Base-by-base conservation (phyloP, 2,113 vertebrate species). In the Fulmarus glacialis region DNA sequence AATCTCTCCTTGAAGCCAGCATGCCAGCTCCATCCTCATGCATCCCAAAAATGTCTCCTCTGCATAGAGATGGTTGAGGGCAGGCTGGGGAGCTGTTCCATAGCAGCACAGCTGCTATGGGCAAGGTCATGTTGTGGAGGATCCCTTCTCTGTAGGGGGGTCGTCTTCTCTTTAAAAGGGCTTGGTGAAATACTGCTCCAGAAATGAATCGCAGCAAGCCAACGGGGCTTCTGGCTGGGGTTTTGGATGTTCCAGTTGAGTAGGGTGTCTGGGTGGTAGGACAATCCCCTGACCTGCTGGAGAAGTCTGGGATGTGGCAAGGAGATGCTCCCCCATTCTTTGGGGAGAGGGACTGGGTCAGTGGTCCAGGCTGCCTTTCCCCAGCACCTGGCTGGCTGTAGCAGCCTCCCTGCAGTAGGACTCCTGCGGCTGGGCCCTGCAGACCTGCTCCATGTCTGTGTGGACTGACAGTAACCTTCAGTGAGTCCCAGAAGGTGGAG, bases 401-500 rank as follows among this genome's bases (percentile, higher is more conserved):
- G 38, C 45, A 77, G 23, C 40, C 52, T n/a, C 70, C 15, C 12
- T 6, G 34, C 15, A 8, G 48, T 2, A 11, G 26, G 6, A 3
- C 16, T 30, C 19, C 5, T 11, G 22, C 19, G 38, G 21, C n/a
- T 36, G 63, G 32, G 64, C 12, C 40, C 45, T 59, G 14, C 24
- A 11, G 40, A 19, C 29, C 47, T 29, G 16, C 20, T 27, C 27
- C 0, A 0, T 21, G 60, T 56, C 59, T 0, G 0, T 3, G 21
- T 7, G 52, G 32, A 3, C 30, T 30, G 59, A 11, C 5, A 1
- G 27, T 6, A 43, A 34, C 21, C 23, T 82, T 24, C 43, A 3
- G 9, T 2, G 32, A 21, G 42, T 23, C 34, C 50, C 20, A 40
- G 27, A 50, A 36, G 64, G 50, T 6, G 5, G 42, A 14, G 15